A percentile compares a stretch with the other conserved stretches of the same genome.
These are phyloP conservation scores for Pristionchus arcanus DNA, from an alignment of 2,888 invertebrate genomes.

Conservation along the genomic window DNA sequence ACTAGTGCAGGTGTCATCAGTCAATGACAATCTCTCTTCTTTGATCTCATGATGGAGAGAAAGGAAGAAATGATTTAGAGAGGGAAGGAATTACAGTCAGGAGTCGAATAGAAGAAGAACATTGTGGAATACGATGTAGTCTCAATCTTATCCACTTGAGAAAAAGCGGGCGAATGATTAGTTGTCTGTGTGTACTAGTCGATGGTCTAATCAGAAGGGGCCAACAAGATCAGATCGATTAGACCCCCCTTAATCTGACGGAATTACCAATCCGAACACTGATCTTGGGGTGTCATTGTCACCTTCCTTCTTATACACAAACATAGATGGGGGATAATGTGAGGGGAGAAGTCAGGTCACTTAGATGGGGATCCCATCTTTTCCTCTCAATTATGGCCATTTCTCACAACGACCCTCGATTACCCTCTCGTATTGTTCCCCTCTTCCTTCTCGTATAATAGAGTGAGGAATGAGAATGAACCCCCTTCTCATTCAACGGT, in stretches of 20 bases:
- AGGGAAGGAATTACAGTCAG: conserved; percentile 18
- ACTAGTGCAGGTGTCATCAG: conserved; percentile 41
- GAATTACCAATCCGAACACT: background rate
- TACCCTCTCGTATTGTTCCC: conserved; percentile 11
- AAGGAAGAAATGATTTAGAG: conserved; percentile 29
- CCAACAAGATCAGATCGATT: background rate
- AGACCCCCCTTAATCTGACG: background rate
- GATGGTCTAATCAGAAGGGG: conserved; percentile 10
- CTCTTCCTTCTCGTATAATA: conserved; percentile 33
- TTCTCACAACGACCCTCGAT: conserved; percentile 43
- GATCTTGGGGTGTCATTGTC: conserved; percentile 15
- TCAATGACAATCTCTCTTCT: background rate
- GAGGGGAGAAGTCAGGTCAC: background rate
- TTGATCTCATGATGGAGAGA: background rate
- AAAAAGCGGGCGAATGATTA: conserved; percentile 12
- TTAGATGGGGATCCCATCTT: background rate
- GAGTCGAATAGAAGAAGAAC: conserved; percentile 15
- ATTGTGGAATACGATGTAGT: background rate
- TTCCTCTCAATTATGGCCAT: conserved; percentile 12
- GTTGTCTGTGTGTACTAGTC: conserved; percentile 17
- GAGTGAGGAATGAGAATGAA: conserved; percentile 41
- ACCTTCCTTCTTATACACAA: conserved; percentile 12
- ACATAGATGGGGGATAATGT: conserved; percentile 16
- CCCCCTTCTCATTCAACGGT: conserved; percentile 12
- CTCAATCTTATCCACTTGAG: conserved; percentile 19